These are phyloP conservation scores for Merluccius polli DNA, from an alignment of 2,797 vertebrate species.

Conservation along the genomic window DNA sequence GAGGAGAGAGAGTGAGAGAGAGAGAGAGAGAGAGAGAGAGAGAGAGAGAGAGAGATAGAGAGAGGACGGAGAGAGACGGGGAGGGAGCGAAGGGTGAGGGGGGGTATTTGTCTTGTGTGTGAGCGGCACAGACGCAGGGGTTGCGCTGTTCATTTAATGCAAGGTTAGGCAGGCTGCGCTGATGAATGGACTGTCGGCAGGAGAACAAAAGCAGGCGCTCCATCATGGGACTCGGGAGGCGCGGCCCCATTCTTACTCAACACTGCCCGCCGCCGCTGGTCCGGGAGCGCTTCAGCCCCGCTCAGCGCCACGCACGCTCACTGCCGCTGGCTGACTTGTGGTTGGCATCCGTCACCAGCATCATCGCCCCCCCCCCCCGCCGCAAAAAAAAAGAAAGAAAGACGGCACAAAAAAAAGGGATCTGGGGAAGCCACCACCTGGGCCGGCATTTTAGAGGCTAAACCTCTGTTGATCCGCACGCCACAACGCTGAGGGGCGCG, in stretches of 20 bases:
- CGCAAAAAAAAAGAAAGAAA: not conserved
- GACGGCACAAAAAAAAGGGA: not conserved
- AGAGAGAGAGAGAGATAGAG: not conserved
- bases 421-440: not conserved
- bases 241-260: conserved; percentile 45
- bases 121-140: conserved; percentile 73
- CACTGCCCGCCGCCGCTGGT: conserved; percentile 41
- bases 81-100: conserved; percentile 16
- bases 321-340: not conserved
- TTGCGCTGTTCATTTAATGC: conserved; percentile 89
- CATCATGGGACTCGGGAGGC: conserved; percentile 68
- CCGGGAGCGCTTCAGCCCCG: conserved; percentile 61
- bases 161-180: conserved; percentile 86
- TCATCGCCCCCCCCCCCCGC: no score
- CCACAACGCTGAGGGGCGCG: not conserved
- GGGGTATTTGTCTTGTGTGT: conserved; percentile 66
- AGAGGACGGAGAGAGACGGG: not conserved
- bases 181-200: conserved; percentile 85
- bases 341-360: no score
- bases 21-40: not conserved
- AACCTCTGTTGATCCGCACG: not conserved
- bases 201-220: conserved; percentile 81
- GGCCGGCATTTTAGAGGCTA: not conserved
- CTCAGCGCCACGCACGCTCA: conserved; percentile 18
- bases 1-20: not conserved